Percentiles rank a stretch among this genome's conserved stretches.
Evolutionary conservation across 2,888 invertebrate genomes (phyloP).

Genomic region (Elysia crispata): DNA sequence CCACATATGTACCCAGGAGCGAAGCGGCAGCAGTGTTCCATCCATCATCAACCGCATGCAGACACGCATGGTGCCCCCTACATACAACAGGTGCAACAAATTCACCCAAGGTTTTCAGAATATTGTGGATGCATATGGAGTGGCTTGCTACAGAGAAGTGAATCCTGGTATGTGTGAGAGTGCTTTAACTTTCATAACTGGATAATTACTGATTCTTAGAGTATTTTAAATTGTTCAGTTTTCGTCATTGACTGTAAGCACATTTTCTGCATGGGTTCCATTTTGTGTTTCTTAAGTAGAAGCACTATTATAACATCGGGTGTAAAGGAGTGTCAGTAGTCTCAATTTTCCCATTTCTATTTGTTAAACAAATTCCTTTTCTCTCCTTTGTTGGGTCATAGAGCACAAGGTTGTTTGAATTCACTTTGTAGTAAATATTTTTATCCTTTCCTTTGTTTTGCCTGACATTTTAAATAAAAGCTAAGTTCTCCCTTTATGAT

Average conservation of each 20-base stretch:
- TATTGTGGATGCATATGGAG: conserved; percentile 97
- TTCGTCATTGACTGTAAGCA: no score
- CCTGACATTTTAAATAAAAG: not conserved
- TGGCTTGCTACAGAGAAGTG: conserved; percentile 96
- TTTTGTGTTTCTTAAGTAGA: no score
- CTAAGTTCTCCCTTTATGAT: no score
- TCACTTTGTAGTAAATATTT: not conserved
- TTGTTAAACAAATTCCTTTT: no score
- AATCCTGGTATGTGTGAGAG: conserved; percentile 94
- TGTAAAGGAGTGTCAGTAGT: no score
- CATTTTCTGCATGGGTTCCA: no score
- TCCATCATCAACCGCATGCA: conserved; percentile 98
- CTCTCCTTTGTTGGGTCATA: no score
- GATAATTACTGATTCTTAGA: no score
- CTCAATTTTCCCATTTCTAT: not conserved
- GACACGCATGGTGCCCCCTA: conserved; percentile 90
- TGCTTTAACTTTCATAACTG: no score
- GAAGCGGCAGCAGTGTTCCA: conserved; percentile 88
- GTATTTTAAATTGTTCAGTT: no score
- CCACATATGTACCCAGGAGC: conserved; percentile 63
- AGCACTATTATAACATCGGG: no score
- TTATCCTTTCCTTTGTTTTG: not conserved
- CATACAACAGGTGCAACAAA: conserved; percentile 97
- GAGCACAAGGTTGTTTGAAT: not conserved
- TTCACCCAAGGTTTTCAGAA: conserved; percentile 96